Evolutionary conservation across 1,140 invertebrate genomes (phyloP).

Genomic region (Rhizoglyphus robini): DNA sequence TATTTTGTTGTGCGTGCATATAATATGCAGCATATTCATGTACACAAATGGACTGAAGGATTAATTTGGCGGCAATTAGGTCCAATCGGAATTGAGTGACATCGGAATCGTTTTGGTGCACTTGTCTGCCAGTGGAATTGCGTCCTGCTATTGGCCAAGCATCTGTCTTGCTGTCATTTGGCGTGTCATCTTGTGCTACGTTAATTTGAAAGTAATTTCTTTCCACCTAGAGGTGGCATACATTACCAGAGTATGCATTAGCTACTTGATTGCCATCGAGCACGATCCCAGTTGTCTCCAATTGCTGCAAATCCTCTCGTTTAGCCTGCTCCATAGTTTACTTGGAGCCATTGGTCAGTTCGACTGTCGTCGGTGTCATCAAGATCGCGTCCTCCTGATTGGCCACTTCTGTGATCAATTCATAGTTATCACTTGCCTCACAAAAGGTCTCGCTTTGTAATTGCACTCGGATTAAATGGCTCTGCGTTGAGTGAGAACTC

Average conservation of each 20-base stretch:
- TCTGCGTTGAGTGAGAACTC: background rate
- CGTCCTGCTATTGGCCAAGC: background rate
- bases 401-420: slow-evolving; percentile 10
- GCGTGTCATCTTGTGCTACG: background rate
- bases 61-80: slow-evolving; percentile 1
- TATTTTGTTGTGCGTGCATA: background rate
- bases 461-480: background rate
- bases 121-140: background rate
- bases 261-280: too few relatives aligned
- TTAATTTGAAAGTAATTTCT: background rate
- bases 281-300: too few relatives aligned
- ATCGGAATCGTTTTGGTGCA: background rate
- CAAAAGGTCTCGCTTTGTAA: too few relatives aligned
- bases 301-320: too few relatives aligned
- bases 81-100: background rate
- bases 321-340: too few relatives aligned
- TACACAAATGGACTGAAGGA: background rate
- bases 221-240: background rate
- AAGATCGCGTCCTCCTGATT: slow-evolving; percentile 3
- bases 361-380: background rate
- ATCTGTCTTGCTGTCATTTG: background rate
- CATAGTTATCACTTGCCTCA: too few relatives aligned
- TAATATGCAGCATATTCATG: too few relatives aligned
- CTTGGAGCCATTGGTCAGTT: too few relatives aligned
- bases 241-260: too few relatives aligned